Base-by-base conservation (phyloP, 2,113 vertebrate genomes). In the Tetrao urogallus region DNA sequence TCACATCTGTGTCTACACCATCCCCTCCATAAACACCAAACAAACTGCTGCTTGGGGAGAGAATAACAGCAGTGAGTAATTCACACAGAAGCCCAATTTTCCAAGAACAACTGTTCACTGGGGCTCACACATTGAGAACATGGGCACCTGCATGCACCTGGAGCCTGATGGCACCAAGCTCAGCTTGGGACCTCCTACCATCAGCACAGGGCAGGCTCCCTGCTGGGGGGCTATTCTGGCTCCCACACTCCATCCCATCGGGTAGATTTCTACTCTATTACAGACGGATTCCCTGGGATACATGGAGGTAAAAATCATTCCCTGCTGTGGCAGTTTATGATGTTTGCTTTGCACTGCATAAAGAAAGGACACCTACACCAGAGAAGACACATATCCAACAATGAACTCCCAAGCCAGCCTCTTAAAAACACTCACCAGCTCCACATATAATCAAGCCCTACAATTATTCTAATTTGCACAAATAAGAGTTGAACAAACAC, bases 401-500 rank as follows among this genome's bases (percentile, higher is more conserved):
- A 80, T 66, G 42, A 89, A 71, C 78, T 40, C 67, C 60, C 88
- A 89, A 91, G 78, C 38, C 9, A 5, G 84, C 34, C 38, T 91
- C 84, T 89, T 89, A 70, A 87, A 95, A 89, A 85, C 77, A 79
- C 38, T 86, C 84, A 77, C 64, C 0, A 8, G 13, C 34, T 89
- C 86, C 5, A 5, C 40, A 28, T 36, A 45, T 70, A 91, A 93
- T 95, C 69, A 91, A 28, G 17, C 50, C 60, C 45, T 22, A 21
- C 85, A 93, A 92, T 94, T 87, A 92, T 25, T 80, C 60, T 91
- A 86, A 91, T 92, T 82, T 82, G 66, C 84, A 93, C 94, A 92
- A 95, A 95, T 96, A 95, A 91, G 82, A 91, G 82, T 69, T 83
- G 61, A 83, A 94, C 89, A 95, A 96, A 94, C 88, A 91, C 50